A percentile compares a stretch with the other conserved stretches of the same genome.
These are phyloP conservation scores for Symphodus melops DNA, from an alignment of 2,113 vertebrate genomes.

Conservation along the genomic window DNA sequence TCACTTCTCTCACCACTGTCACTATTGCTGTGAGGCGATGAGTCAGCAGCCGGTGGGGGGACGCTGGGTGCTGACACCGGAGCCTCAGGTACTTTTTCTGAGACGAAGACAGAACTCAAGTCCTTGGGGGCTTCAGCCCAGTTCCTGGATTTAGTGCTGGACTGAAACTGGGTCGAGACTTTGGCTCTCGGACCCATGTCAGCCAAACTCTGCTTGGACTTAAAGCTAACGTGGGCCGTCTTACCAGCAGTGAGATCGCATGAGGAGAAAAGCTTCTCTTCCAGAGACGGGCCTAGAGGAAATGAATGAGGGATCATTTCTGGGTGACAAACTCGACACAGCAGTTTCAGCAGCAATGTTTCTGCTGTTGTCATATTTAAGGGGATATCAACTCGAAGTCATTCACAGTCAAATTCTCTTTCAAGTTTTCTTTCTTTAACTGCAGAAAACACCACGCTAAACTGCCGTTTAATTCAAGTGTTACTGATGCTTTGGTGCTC, in stretches of 20 bases:
- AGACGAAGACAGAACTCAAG: slow-evolving; percentile 82
- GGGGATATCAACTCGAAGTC: neutral
- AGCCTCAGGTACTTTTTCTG: slow-evolving; percentile 75
- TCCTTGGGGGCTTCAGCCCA: slow-evolving; percentile 83
- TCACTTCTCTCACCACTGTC: slow-evolving; percentile 90
- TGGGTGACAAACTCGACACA: slow-evolving; percentile 36
- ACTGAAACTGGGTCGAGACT: slow-evolving; percentile 83
- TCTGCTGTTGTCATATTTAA: neutral
- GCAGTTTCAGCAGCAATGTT: neutral
- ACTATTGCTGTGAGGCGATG: slow-evolving; percentile 79
- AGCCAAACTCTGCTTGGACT: slow-evolving; percentile 79
- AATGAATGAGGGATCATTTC: slow-evolving; percentile 82
- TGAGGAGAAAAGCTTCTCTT: slow-evolving; percentile 92
- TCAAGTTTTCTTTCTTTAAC: neutral
- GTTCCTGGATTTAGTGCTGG: slow-evolving; percentile 84
- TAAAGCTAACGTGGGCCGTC: slow-evolving; percentile 88
- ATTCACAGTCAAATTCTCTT: neutral
- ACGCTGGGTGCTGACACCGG: slow-evolving; percentile 60
- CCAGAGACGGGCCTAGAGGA: slow-evolving; percentile 91
- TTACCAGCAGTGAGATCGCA: slow-evolving; percentile 88
- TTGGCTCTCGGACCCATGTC: slow-evolving; percentile 78
- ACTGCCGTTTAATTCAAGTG: too few relatives aligned
- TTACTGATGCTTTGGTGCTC: too few relatives aligned
- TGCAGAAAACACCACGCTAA: too few relatives aligned
- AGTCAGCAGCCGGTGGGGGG: slow-evolving; percentile 76